Percentiles rank a stretch among this genome's conserved stretches.
Evolutionary conservation across 1,140 invertebrate genomes (phyloP).

Genomic region (Drosophila sp.): DNA sequence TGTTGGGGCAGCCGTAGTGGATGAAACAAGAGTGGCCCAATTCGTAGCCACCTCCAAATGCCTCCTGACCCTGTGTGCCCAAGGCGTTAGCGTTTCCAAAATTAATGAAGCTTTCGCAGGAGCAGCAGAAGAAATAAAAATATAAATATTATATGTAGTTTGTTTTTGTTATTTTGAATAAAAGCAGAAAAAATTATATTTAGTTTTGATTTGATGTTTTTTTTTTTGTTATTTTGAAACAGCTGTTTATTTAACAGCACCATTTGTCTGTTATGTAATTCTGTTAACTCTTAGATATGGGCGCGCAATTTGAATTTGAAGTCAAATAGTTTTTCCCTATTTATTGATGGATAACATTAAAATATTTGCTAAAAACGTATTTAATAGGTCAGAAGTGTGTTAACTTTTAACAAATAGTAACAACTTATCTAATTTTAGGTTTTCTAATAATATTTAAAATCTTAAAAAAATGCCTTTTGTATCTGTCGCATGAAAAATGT

Average conservation of each 20-base stretch:
- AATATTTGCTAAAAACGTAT: conserved; percentile 9
- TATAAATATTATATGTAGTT: not conserved
- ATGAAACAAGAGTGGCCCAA: conserved; percentile 33
- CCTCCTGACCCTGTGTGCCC: conserved; percentile 11
- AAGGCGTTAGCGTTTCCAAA: not conserved
- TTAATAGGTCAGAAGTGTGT: no score
- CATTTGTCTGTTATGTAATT: not conserved
- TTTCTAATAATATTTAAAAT: no score
- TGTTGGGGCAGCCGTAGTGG: conserved; percentile 37
- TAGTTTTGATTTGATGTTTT: not conserved
- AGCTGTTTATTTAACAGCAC: conserved; percentile 2
- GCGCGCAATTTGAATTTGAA: not conserved
- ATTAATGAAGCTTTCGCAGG: not conserved
- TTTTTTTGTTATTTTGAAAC: not conserved
- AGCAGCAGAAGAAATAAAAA: not conserved
- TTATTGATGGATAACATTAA: no score
- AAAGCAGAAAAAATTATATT: not conserved
- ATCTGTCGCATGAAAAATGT: conserved; percentile 26
- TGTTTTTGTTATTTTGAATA: not conserved
- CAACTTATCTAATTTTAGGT: no score
- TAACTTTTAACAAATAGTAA: no score
- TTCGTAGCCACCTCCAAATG: conserved; percentile 34
- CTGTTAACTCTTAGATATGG: not conserved
- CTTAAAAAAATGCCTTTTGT: no score
- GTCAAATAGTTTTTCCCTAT: no score